Evolutionary conservation across 1,140 invertebrate species (phyloP).

Genomic region (Protaetia brevitarsis): DNA sequence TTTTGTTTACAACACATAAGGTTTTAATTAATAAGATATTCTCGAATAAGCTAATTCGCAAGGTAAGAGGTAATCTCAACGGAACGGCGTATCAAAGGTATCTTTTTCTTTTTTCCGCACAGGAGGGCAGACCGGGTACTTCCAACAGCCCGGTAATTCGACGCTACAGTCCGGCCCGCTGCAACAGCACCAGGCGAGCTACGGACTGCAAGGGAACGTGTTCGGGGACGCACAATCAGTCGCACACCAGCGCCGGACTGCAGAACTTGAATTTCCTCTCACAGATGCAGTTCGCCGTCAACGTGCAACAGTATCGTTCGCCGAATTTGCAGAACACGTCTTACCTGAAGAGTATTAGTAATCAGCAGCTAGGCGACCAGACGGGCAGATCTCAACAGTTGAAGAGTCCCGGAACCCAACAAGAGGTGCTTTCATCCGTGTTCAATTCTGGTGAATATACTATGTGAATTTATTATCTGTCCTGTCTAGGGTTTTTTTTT

Average conservation of each 20-base stretch:
- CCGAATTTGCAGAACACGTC: constrained; percentile 34
- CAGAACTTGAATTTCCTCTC: constrained; percentile 36
- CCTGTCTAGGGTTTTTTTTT: too few relatives aligned
- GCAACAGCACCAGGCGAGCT: constrained; percentile 45
- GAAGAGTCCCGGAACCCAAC: constrained; percentile 45
- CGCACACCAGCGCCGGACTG: constrained; percentile 42
- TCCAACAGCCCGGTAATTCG: constrained; percentile 45
- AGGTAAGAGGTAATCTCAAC: constrained; percentile 17
- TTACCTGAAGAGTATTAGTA: constrained; percentile 41
- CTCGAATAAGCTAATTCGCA: neutral
- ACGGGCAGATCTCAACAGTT: constrained; percentile 42
- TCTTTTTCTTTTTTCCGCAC: neutral
- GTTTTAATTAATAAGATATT: neutral
- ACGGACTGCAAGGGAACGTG: constrained; percentile 45
- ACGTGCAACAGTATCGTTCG: constrained; percentile 37
- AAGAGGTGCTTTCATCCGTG: constrained; percentile 45
- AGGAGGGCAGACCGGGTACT: constrained; percentile 47
- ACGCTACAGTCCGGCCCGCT: constrained; percentile 41
- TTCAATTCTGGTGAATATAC: constrained; percentile 44
- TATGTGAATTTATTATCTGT: constrained; percentile 14
- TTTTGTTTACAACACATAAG: neutral
- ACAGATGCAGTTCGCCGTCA: constrained; percentile 40
- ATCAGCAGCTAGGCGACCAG: constrained; percentile 29
- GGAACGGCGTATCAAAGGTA: neutral
- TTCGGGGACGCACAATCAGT: constrained; percentile 45